Evolutionary conservation across 2,113 vertebrate genomes (phyloP).

Genomic region (Sakesphorus luctuosus): DNA sequence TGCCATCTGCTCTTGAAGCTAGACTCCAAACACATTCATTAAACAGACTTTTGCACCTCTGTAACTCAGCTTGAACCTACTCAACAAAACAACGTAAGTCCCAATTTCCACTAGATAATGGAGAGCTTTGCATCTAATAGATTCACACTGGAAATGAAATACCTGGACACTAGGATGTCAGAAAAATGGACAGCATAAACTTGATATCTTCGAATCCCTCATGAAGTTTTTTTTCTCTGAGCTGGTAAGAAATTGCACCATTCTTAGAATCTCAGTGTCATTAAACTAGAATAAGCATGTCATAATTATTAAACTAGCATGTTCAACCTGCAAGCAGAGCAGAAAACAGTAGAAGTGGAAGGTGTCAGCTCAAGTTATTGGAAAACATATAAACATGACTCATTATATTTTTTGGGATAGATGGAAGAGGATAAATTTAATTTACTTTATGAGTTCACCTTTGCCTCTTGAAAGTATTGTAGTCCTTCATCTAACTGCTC

Average conservation of each 20-base stretch:
- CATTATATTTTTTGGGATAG: background rate
- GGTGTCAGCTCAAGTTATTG: background rate
- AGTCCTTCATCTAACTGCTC: background rate
- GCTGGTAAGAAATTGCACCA: background rate
- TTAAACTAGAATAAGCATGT: background rate
- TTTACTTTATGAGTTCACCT: background rate
- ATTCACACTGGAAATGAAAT: background rate
- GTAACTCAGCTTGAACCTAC: background rate
- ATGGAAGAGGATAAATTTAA: background rate
- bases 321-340: background rate
- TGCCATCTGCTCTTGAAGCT: background rate
- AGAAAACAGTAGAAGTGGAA: background rate
- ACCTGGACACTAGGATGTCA: background rate
- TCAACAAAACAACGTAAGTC: background rate
- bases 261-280: background rate
- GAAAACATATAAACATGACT: background rate
- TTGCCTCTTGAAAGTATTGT: background rate
- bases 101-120: background rate
- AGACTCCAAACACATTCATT: background rate
- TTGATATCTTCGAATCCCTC: background rate
- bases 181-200: background rate
- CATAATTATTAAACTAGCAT: background rate
- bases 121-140: background rate
- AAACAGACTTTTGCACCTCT: background rate
- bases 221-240: background rate